Conservation (phyloP, 2,888 invertebrate species). For the Tanaodytes sp. region DNA sequence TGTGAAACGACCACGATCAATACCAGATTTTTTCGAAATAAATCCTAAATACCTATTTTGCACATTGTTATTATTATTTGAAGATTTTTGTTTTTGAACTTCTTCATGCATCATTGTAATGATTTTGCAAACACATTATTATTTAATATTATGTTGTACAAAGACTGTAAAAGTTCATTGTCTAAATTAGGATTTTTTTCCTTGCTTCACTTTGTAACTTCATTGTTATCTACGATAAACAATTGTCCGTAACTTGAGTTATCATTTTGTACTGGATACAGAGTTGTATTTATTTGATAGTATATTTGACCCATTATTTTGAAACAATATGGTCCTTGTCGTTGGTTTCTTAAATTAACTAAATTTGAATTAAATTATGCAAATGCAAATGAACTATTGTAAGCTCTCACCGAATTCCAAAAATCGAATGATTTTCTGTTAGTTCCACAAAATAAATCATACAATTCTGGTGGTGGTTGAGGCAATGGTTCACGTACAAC, state of each 20-base stretch:
- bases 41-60: constrained; percentile 3
- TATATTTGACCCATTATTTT: constrained; percentile 11
- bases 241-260: constrained; percentile 2
- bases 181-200: neutral
- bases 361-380: constrained; percentile 12
- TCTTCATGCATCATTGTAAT: constrained; percentile 6
- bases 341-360: neutral
- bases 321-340: neutral
- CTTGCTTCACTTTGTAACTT: neutral
- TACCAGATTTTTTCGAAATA: constrained; percentile 8
- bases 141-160: neutral
- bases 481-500: neutral
- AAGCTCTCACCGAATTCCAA: neutral
- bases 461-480: neutral
- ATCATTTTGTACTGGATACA: neutral
- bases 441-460: neutral
- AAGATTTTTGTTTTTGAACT: constrained; percentile 8
- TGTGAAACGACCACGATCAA: constrained; percentile 9
- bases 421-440: neutral
- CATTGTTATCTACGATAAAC: constrained; percentile 6
- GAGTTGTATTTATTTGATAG: too few relatives aligned
- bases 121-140: constrained; percentile 7
- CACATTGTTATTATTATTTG: neutral
- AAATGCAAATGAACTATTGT: neutral
- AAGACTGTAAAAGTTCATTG: neutral